Conservation (phyloP, 2,888 invertebrate genomes). For the Hypsopygia costalis region DNA sequence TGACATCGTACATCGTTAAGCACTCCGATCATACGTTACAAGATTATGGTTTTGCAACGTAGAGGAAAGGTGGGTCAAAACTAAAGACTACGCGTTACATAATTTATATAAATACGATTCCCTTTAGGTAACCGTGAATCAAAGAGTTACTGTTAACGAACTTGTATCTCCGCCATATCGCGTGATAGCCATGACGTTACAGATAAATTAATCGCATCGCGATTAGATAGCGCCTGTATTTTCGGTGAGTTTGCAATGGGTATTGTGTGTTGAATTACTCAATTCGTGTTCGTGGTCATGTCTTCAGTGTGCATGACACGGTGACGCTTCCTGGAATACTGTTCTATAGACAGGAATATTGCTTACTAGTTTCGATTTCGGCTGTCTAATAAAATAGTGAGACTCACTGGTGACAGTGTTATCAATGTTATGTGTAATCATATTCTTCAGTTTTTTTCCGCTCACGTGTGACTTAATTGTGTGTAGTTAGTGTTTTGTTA, state of each 20-base stretch:
- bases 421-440: conserved; percentile 7
- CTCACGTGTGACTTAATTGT: not conserved
- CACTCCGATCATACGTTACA: too few relatives aligned
- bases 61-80: too few relatives aligned
- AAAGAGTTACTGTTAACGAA: conserved; percentile 15
- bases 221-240: conserved; percentile 20
- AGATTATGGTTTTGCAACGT: too few relatives aligned
- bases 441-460: not conserved
- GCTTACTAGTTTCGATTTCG: not conserved
- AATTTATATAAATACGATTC: too few relatives aligned
- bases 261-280: conserved; percentile 19
- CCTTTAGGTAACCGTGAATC: conserved; percentile 5
- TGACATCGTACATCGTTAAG: too few relatives aligned
- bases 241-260: conserved; percentile 15
- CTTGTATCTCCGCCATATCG: not conserved
- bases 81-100: too few relatives aligned
- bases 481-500: not conserved
- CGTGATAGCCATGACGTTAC: conserved; percentile 11
- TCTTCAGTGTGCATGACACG: conserved; percentile 10
- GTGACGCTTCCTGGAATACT: conserved; percentile 12
- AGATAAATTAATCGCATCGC: conserved; percentile 17
- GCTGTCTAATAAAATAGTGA: not conserved
- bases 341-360: conserved; percentile 5
- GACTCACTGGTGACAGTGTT: not conserved
- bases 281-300: conserved; percentile 16